These are phyloP conservation scores for Etheostoma spectabile DNA, from an alignment of 2,113 vertebrate species.

Conservation along the genomic window DNA sequence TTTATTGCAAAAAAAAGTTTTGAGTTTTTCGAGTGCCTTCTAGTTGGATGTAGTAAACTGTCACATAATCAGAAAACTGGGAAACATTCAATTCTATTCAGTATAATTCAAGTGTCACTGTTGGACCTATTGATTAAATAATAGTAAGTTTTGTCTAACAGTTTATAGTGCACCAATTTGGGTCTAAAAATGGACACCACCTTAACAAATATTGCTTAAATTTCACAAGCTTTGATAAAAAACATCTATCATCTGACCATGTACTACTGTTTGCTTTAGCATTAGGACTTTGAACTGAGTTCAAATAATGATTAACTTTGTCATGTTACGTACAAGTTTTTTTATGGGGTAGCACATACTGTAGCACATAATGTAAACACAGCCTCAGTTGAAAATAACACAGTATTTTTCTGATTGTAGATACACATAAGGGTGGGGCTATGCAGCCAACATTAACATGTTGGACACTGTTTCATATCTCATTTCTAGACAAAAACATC, in stretches of 20 bases:
- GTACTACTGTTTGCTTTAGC: constrained; percentile 37
- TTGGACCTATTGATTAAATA: constrained; percentile 1
- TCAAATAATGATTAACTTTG: constrained; percentile 72
- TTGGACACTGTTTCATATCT: constrained; percentile 15
- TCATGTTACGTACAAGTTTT: background rate
- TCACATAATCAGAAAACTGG: background rate
- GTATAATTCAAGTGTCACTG: background rate
- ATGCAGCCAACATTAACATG: background rate
- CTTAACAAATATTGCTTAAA: background rate
- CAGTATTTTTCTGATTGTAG: constrained; percentile 30
- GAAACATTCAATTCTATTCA: background rate
- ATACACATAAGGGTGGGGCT: constrained; percentile 15
- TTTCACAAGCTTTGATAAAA: constrained; percentile 14
- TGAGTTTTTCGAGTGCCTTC: background rate
- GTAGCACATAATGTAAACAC: constrained; percentile 35
- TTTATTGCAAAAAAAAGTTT: background rate
- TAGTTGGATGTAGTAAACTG: background rate
- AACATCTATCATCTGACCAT: background rate
- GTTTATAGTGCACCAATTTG: background rate
- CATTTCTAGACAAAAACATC: background rate
- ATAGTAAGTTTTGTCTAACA: background rate
- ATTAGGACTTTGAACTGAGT: constrained; percentile 67
- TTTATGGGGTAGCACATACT: constrained; percentile 15
- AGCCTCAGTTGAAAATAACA: constrained; percentile 18
- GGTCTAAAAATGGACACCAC: background rate